These are phyloP conservation scores for Heliothis subflexa DNA, from an alignment of 1,140 invertebrate genomes.

Conservation along the genomic window DNA sequence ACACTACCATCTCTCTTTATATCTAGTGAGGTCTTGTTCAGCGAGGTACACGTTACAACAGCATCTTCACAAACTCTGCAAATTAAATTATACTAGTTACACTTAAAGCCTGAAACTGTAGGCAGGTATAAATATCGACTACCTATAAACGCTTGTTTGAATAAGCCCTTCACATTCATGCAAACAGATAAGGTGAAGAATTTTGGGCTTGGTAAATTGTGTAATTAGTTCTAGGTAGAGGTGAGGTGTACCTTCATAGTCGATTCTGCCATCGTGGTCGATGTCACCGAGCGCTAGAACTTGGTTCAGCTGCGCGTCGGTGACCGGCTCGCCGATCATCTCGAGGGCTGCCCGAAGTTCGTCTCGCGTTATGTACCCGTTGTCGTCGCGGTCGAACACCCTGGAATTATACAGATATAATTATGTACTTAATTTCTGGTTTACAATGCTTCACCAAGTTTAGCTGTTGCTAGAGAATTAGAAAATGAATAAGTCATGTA, in stretches of 20 bases:
- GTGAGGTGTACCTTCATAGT: conserved; percentile 89
- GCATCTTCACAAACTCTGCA: conserved; percentile 89
- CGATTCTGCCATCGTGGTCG: conserved; percentile 92
- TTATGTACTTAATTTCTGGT: too few species aligned
- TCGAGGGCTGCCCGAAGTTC: conserved; percentile 91
- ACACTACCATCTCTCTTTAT: conserved; percentile 57
- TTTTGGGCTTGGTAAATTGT: background rate
- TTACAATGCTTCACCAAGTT: too few species aligned
- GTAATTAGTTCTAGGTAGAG: background rate
- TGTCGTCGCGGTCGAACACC: conserved; percentile 92
- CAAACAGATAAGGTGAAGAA: too few species aligned
- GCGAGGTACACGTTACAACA: conserved; percentile 83
- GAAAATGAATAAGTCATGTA: too few species aligned
- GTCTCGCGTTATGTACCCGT: conserved; percentile 92
- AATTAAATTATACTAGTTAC: too few species aligned
- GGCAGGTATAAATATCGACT: too few species aligned
- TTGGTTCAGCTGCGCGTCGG: conserved; percentile 90
- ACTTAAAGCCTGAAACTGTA: too few species aligned
- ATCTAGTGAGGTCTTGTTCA: conserved; percentile 76
- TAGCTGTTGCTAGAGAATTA: too few species aligned
- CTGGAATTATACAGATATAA: conserved; percentile 66
- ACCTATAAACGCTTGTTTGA: too few species aligned
- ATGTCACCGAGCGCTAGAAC: conserved; percentile 90
- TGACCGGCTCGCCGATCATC: conserved; percentile 91
- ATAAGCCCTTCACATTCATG: too few species aligned